Conservation (phyloP, 2,888 invertebrate species). For the Xanthia togata region DNA sequence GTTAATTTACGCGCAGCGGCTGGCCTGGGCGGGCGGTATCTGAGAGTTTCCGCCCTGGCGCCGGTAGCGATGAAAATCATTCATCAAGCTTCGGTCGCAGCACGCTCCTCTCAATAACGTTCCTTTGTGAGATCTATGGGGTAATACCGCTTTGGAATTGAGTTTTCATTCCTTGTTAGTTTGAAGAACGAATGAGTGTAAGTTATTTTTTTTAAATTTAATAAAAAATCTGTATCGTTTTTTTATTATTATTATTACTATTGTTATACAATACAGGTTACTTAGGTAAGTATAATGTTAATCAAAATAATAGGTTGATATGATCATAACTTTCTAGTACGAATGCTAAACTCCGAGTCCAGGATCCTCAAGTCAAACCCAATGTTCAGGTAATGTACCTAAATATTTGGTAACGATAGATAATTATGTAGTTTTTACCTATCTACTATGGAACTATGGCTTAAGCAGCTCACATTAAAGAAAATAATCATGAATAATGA, state of each 20-base stretch:
- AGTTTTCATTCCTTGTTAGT: constrained; percentile 49
- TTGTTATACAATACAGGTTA: not conserved
- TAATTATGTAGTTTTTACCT: not conserved
- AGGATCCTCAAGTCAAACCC: not conserved
- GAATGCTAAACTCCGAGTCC: not conserved
- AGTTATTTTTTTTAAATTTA: too few relatives aligned
- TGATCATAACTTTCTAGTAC: not conserved
- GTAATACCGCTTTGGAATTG: constrained; percentile 44
- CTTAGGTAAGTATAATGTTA: not conserved
- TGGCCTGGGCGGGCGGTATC: constrained; percentile 83
- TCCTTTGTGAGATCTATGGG: constrained; percentile 57
- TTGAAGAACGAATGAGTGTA: constrained; percentile 5
- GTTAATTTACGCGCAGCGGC: constrained; percentile 82
- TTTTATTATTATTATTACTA: not conserved
- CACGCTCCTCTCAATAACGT: constrained; percentile 79
- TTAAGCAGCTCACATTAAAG: not conserved
- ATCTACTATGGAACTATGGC: not conserved
- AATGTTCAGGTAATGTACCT: not conserved
- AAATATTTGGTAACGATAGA: not conserved
- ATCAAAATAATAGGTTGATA: not conserved
- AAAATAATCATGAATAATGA: too few relatives aligned
- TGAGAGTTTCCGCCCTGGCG: constrained; percentile 80
- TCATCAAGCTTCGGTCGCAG: constrained; percentile 85
- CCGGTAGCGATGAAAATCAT: constrained; percentile 85
- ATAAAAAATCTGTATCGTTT: not conserved